Conservation (phyloP, 2,113 vertebrate species). For the Pyxicephalus adspersus region DNA sequence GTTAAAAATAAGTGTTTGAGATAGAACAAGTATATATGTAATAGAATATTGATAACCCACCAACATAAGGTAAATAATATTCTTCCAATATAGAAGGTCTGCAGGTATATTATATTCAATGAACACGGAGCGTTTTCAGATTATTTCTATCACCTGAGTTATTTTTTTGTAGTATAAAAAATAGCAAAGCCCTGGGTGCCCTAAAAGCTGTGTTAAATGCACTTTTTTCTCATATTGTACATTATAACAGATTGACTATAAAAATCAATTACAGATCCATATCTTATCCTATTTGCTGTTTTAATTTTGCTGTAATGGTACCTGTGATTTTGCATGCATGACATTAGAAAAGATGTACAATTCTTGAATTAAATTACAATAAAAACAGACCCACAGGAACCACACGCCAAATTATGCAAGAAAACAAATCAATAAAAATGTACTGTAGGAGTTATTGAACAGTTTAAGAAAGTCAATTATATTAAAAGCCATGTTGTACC, state of each 20-base stretch:
- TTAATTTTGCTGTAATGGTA: neutral
- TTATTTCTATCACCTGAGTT: too few species aligned
- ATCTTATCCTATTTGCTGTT: neutral
- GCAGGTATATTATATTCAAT: too few species aligned
- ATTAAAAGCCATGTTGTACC: constrained; percentile 22
- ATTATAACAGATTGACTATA: neutral
- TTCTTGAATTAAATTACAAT: constrained; percentile 6
- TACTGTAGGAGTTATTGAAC: constrained; percentile 20
- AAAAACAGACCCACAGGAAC: neutral
- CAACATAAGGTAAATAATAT: too few species aligned
- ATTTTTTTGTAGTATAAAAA: too few species aligned
- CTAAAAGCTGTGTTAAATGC: neutral
- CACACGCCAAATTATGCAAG: constrained; percentile 13
- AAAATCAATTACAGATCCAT: neutral
- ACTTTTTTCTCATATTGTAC: neutral
- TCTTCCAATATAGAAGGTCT: too few species aligned
- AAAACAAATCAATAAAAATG: constrained; percentile 35
- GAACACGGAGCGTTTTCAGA: too few species aligned
- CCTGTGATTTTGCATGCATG: neutral
- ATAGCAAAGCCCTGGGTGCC: too few species aligned
- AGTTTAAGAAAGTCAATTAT: constrained; percentile 35
- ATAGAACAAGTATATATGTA: too few species aligned
- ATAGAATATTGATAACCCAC: too few species aligned
- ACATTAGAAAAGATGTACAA: neutral
- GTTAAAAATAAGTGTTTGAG: too few species aligned